phyloP scores from a whole-genome alignment of 2,113 vertebrate species.

The Pelobates fuscus region DNA sequence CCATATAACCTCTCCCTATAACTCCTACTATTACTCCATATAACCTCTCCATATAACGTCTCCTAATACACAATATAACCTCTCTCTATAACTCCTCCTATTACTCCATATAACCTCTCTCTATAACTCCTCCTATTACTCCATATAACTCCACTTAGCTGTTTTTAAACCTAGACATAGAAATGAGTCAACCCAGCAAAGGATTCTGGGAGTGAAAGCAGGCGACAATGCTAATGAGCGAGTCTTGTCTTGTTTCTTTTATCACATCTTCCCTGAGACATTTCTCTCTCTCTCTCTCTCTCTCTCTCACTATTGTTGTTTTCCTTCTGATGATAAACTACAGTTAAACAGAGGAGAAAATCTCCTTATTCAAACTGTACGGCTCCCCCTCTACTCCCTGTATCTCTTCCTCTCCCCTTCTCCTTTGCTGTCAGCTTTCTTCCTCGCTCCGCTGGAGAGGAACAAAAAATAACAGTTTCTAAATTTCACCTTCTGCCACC shows the following conservation, averaged over 20 bases:
- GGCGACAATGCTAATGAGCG: constrained; percentile 29
- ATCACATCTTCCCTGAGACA: constrained; percentile 9
- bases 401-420: constrained; percentile 15
- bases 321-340: constrained; percentile 38
- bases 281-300: background rate
- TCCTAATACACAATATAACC: too few relatives aligned
- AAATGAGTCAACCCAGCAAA: background rate
- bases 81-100: too few relatives aligned
- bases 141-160: background rate
- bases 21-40: too few relatives aligned
- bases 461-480: constrained; percentile 42
- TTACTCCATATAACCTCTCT: background rate
- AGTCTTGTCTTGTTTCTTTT: constrained; percentile 30
- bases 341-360: constrained; percentile 46
- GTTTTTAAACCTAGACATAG: background rate
- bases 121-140: background rate
- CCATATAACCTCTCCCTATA: too few relatives aligned
- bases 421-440: constrained; percentile 41
- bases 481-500: constrained; percentile 41
- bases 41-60: too few relatives aligned
- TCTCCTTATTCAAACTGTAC: constrained; percentile 44
- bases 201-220: constrained; percentile 2
- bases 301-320: background rate
- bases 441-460: constrained; percentile 45
- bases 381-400: constrained; percentile 20